Conservation (phyloP, 2,113 vertebrate genomes). For the Plestiodon gilberti region DNA sequence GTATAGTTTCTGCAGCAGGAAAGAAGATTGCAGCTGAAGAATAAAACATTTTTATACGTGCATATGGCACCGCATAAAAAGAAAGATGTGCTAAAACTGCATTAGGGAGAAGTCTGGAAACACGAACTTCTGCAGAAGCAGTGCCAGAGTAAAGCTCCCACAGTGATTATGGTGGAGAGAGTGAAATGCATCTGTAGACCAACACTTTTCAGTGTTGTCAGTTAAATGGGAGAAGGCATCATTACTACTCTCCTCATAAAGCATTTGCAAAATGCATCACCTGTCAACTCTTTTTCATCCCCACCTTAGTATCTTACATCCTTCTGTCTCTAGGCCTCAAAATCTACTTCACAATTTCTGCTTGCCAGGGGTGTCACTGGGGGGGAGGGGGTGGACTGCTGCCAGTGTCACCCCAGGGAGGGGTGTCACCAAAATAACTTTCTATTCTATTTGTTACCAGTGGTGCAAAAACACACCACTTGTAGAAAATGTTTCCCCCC, state of each 20-base stretch:
- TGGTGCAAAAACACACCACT: too few species aligned
- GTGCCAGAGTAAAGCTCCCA: not conserved
- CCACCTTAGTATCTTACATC: not conserved
- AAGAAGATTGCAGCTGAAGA: not conserved
- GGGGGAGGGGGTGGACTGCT: too few species aligned
- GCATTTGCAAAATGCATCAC: not conserved
- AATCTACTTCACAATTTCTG: not conserved
- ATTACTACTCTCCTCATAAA: not conserved
- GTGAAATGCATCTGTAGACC: not conserved
- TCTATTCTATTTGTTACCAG: too few species aligned
- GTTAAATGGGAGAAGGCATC: not conserved
- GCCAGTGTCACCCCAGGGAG: too few species aligned
- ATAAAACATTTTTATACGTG: constrained; percentile 51
- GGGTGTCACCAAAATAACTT: too few species aligned
- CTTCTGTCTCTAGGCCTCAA: not conserved
- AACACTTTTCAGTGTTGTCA: not conserved
- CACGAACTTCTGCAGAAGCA: not conserved
- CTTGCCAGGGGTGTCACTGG: too few species aligned
- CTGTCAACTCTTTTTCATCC: not conserved
- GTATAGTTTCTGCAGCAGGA: not conserved
- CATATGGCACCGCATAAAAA: constrained; percentile 17
- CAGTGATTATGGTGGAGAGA: not conserved
- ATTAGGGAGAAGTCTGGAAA: not conserved
- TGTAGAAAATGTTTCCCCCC: too few species aligned
- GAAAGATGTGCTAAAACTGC: constrained; percentile 51